These are phyloP conservation scores for Poeciliopsis turneri DNA, from an alignment of 2,797 vertebrate species.

Conservation along the genomic window DNA sequence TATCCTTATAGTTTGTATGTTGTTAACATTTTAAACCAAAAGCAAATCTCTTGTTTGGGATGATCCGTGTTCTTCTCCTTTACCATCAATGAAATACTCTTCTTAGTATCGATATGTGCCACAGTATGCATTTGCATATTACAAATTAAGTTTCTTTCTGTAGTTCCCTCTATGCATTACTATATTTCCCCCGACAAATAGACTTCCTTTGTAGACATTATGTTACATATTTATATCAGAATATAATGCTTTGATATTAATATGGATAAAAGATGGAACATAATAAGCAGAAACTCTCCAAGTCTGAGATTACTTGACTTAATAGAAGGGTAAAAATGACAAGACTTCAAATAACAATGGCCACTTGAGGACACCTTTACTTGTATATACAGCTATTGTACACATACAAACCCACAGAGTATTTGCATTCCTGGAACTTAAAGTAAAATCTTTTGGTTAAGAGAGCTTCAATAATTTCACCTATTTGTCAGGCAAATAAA, in stretches of 20 bases:
- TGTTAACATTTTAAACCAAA: neutral
- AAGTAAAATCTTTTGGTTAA: slow-evolving; percentile 77
- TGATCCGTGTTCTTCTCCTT: neutral
- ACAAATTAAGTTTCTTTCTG: too few relatives aligned
- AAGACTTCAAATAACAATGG: slow-evolving; percentile 44
- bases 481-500: slow-evolving; percentile 68
- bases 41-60: neutral
- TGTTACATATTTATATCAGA: neutral
- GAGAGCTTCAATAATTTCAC: slow-evolving; percentile 75
- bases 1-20: neutral
- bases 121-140: neutral
- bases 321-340: neutral
- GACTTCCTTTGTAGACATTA: neutral
- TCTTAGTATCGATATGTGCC: neutral
- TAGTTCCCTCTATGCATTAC: neutral
- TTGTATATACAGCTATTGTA: slow-evolving; percentile 82
- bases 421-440: slow-evolving; percentile 78
- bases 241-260: neutral
- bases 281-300: neutral
- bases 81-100: neutral
- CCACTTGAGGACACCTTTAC: slow-evolving; percentile 77
- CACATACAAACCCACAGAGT: slow-evolving; percentile 77
- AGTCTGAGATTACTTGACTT: neutral
- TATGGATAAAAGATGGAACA: neutral
- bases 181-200: neutral